phyloP scores from a whole-genome alignment of 2,113 vertebrate genomes.

The Dinomys branickii region DNA sequence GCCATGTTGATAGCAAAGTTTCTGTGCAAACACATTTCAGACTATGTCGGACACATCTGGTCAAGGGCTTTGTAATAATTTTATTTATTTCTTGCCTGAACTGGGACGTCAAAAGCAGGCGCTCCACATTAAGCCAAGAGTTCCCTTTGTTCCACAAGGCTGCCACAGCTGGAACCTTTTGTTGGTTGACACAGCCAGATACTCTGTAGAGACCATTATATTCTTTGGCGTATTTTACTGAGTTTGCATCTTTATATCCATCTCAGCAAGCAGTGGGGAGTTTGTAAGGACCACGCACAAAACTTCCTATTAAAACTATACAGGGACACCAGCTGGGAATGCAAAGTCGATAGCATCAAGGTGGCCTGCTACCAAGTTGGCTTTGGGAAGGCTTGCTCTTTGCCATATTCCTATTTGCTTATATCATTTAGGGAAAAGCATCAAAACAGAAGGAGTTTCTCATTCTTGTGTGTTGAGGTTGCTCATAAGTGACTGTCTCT shows the following conservation, averaged over 20 bases:
- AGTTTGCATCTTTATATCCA: slow-evolving; percentile 86
- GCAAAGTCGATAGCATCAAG: slow-evolving; percentile 71
- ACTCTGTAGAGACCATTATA: slow-evolving; percentile 84
- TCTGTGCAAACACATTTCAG: slow-evolving; percentile 68
- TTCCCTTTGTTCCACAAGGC: slow-evolving; percentile 83
- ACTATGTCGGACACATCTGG: slow-evolving; percentile 80
- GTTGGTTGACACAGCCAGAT: slow-evolving; percentile 83
- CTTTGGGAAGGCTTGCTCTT: slow-evolving; percentile 15
- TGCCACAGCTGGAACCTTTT: slow-evolving; percentile 87
- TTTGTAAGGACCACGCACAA: slow-evolving; percentile 79
- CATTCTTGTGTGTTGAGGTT: slow-evolving; percentile 46
- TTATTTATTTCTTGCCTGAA: slow-evolving; percentile 79
- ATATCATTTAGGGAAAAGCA: slow-evolving; percentile 65
- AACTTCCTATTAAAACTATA: slow-evolving; percentile 81
- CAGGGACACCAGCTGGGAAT: slow-evolving; percentile 80
- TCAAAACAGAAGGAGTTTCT: slow-evolving; percentile 65
- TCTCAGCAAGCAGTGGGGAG: slow-evolving; percentile 81
- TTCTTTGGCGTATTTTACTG: slow-evolving; percentile 85
- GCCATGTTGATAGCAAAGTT: slow-evolving; percentile 24
- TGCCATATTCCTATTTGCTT: slow-evolving; percentile 50
- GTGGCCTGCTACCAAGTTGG: slow-evolving; percentile 80
- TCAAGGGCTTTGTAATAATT: slow-evolving; percentile 80
- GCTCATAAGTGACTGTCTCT: slow-evolving; percentile 20
- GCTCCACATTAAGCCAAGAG: slow-evolving; percentile 78
- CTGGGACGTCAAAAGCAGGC: slow-evolving; percentile 81